phyloP scores from a whole-genome alignment of 2,113 vertebrate species.

The Daubentonia madagascariensis region DNA sequence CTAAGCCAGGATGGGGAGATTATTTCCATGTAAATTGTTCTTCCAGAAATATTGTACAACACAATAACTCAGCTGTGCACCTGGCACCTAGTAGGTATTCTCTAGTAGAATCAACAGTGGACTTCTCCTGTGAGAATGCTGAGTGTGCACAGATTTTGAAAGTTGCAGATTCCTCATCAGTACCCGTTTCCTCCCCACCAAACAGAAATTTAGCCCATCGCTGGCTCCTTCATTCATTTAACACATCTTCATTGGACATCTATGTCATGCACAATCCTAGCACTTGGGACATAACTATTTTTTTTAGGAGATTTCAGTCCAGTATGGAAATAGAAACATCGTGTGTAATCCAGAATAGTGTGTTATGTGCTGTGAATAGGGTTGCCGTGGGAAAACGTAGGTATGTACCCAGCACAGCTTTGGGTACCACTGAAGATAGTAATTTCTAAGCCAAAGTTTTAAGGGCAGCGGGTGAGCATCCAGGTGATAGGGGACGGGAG shows the following conservation, averaged over 20 bases:
- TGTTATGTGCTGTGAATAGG: neutral
- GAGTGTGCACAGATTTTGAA: neutral
- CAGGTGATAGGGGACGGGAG: neutral
- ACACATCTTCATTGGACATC: neutral
- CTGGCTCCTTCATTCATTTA: neutral
- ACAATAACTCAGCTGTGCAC: neutral
- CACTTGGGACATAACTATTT: neutral
- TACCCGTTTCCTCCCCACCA: neutral
- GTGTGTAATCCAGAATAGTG: neutral
- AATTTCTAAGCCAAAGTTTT: neutral
- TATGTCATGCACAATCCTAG: neutral
- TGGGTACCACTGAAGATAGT: neutral
- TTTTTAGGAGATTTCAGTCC: neutral
- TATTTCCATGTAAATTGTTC: neutral
- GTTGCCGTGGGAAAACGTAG: neutral
- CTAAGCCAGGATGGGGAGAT: neutral
- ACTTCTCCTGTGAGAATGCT: neutral
- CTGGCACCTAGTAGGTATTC: accelerated
- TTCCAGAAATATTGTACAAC: neutral
- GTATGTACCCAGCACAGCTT: neutral
- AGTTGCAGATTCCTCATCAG: neutral
- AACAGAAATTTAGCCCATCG: neutral
- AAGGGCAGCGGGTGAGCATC: neutral
- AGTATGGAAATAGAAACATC: neutral
- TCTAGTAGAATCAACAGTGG: neutral